A percentile compares a stretch with the other conserved stretches of the same genome.
Evolutionary conservation across 2,797 vertebrate species (phyloP).

Genomic region (Otolemur crassicaudatus): DNA sequence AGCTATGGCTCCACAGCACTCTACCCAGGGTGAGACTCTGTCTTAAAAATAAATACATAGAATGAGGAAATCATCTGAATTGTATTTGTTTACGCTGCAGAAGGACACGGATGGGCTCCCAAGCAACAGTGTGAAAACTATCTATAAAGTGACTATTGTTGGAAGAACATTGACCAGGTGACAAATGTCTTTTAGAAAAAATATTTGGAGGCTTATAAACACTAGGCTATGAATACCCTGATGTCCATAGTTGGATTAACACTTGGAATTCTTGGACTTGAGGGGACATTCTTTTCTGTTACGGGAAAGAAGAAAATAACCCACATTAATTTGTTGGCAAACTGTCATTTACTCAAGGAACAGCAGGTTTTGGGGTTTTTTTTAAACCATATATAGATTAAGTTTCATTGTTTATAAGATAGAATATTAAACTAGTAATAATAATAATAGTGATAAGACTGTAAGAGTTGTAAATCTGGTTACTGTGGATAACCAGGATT

Average conservation of each 20-base stretch:
- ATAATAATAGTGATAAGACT: neutral
- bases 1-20: no score
- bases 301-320: neutral
- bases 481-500: neutral
- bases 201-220: no score
- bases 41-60: no score
- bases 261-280: neutral
- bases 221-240: neutral
- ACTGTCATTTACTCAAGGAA: neutral
- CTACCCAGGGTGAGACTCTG: no score
- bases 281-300: neutral
- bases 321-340: neutral
- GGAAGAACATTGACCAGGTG: neutral
- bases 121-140: no score
- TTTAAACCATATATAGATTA: neutral
- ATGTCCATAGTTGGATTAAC: neutral
- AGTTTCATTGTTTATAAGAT: neutral
- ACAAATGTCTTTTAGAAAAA: neutral
- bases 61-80: neutral
- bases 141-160: accelerated
- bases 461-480: neutral
- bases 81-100: neutral
- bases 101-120: accelerated
- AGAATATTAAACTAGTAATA: neutral
- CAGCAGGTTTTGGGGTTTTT: no score